Conservation (phyloP, 1,140 invertebrate genomes). For the Aricia agestis region DNA sequence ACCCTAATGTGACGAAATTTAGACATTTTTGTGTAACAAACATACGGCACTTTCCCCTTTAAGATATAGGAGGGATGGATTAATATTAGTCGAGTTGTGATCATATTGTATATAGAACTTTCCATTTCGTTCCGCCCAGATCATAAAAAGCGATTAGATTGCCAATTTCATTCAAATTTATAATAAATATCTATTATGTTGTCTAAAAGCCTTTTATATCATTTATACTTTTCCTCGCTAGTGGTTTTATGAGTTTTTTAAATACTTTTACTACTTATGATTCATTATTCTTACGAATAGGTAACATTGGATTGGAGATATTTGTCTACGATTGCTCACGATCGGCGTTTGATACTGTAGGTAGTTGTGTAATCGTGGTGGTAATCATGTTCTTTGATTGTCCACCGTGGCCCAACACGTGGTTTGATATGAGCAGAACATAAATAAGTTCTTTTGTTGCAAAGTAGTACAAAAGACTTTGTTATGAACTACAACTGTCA, state of each 20-base stretch:
- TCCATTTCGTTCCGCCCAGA: conserved; percentile 11
- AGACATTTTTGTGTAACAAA: not conserved
- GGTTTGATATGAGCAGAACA: too few species aligned
- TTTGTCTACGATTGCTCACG: too few species aligned
- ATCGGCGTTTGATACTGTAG: too few species aligned
- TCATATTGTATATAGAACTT: not conserved
- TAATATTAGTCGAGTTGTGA: not conserved
- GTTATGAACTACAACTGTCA: not conserved
- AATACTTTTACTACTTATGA: too few species aligned
- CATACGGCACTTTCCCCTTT: not conserved
- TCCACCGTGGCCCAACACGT: too few species aligned
- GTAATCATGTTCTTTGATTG: too few species aligned
- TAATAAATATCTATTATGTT: not conserved
- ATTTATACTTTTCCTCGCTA: not conserved
- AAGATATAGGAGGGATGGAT: not conserved
- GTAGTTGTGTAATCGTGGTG: too few species aligned
- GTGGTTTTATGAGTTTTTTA: not conserved
- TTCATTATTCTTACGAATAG: too few species aligned
- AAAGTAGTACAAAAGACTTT: too few species aligned
- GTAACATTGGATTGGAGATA: too few species aligned
- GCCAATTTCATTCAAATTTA: conserved; percentile 13
- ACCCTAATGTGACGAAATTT: not conserved
- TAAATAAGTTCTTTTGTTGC: too few species aligned
- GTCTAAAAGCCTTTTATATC: not conserved
- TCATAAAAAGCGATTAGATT: not conserved